Conservation (phyloP, 2,797 vertebrate species). For the Cottoperca gobio region DNA sequence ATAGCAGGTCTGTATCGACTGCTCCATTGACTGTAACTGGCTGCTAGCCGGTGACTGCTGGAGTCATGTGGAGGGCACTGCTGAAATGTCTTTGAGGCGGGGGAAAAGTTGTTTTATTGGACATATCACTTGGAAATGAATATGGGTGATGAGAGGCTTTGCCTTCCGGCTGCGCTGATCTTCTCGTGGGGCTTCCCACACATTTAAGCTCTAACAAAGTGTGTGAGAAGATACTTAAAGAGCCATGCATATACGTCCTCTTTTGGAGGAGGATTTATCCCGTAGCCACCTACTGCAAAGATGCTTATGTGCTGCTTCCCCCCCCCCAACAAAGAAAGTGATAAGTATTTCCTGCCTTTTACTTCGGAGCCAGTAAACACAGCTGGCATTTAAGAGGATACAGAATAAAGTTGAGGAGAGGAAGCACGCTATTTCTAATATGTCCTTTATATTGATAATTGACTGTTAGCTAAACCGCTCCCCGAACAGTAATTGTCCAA, state of each 20-base stretch:
- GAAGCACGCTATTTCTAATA: not conserved
- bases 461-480: not conserved
- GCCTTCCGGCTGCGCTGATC: conserved; percentile 41
- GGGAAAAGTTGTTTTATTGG: conserved; percentile 61
- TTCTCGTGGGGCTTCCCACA: conserved; percentile 43
- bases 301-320: conserved; percentile 23
- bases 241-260: conserved; percentile 20
- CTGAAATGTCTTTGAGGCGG: conserved; percentile 62
- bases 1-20: conserved; percentile 72
- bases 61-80: conserved; percentile 65
- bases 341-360: conserved; percentile 31
- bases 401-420: conserved; percentile 16
- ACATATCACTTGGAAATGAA: conserved; percentile 42
- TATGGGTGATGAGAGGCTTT: conserved; percentile 52
- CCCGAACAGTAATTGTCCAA: not conserved
- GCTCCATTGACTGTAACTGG: conserved; percentile 68
- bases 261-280: conserved; percentile 44
- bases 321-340: conserved; percentile 24
- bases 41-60: conserved; percentile 50
- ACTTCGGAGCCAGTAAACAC: conserved; percentile 30
- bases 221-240: conserved; percentile 43
- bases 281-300: conserved; percentile 49
- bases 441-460: conserved; percentile 9
- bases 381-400: conserved; percentile 29
- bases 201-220: conserved; percentile 54